Conservation (phyloP, 1,140 invertebrate species). For the Harpegnathos saltator region DNA sequence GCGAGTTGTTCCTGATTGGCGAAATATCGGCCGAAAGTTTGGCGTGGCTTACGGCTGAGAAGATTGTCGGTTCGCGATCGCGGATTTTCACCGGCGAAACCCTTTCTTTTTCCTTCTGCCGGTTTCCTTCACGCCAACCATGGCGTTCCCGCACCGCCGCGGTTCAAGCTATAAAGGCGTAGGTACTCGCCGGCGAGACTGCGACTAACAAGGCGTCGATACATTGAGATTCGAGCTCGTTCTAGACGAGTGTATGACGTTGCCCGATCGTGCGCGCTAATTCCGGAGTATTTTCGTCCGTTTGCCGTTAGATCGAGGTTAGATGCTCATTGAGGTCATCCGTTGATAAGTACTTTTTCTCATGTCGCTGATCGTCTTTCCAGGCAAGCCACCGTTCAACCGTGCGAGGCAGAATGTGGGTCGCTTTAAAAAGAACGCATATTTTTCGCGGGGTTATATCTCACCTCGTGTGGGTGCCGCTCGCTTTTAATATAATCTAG, state of each 20-base stretch:
- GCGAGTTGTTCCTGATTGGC: slow-evolving; percentile 20
- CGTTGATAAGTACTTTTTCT: slow-evolving; percentile 59
- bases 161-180: no score
- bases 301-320: slow-evolving; percentile 26
- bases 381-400: slow-evolving; percentile 34
- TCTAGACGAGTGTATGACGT: not conserved
- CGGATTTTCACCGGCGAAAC: not conserved
- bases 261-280: not conserved
- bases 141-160: no score
- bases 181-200: no score
- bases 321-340: slow-evolving; percentile 44
- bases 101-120: not conserved
- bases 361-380: slow-evolving; percentile 56
- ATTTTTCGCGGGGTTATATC: slow-evolving; percentile 35
- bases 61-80: not conserved
- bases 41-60: not conserved
- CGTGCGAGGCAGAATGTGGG: slow-evolving; percentile 33
- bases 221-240: no score
- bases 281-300: slow-evolving; percentile 33
- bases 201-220: no score
- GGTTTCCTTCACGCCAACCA: no score
- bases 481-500: not conserved
- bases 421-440: slow-evolving; percentile 35
- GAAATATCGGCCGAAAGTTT: slow-evolving; percentile 41
- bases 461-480: not conserved